phyloP scores from a whole-genome alignment of 2,888 invertebrate genomes.

The Phyto melanocephala region DNA sequence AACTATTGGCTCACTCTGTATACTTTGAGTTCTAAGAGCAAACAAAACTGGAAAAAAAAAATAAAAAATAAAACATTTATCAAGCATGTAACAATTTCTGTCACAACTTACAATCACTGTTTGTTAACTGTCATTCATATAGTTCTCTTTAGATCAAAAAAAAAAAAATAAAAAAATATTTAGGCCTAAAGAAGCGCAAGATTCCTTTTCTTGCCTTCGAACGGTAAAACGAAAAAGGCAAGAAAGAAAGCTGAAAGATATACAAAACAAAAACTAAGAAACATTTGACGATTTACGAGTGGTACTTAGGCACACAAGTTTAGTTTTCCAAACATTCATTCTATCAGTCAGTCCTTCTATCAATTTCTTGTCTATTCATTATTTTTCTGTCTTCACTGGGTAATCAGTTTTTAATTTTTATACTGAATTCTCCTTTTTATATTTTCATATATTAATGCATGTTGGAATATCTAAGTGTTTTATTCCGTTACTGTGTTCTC shows the following conservation, averaged over 20 bases:
- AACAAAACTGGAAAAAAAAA: not conserved
- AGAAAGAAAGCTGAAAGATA: not conserved
- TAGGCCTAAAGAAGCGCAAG: not conserved
- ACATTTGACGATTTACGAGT: constrained; percentile 51
- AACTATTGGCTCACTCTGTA: too few species aligned
- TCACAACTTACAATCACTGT: constrained; percentile 34
- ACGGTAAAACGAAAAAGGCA: not conserved
- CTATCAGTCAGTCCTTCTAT: not conserved
- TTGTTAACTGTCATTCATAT: constrained; percentile 32
- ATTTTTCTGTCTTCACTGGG: not conserved
- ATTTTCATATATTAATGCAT: not conserved
- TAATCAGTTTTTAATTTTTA: not conserved
- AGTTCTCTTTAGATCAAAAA: not conserved
- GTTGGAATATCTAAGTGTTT: not conserved
- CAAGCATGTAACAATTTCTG: not conserved
- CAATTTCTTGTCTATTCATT: not conserved
- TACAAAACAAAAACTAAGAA: too few species aligned
- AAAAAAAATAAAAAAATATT: not conserved
- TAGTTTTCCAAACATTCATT: constrained; percentile 25
- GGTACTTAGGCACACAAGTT: constrained; percentile 27
- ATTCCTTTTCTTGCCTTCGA: constrained; percentile 15
- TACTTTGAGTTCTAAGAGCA: too few species aligned
- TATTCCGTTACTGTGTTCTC: not conserved
- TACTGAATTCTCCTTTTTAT: not conserved
- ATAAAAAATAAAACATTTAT: not conserved